A percentile compares a stretch with the other conserved stretches of the same genome.
Conservation (phyloP, 2,888 invertebrate genomes). For the Pardosa pseudoannulata region DNA sequence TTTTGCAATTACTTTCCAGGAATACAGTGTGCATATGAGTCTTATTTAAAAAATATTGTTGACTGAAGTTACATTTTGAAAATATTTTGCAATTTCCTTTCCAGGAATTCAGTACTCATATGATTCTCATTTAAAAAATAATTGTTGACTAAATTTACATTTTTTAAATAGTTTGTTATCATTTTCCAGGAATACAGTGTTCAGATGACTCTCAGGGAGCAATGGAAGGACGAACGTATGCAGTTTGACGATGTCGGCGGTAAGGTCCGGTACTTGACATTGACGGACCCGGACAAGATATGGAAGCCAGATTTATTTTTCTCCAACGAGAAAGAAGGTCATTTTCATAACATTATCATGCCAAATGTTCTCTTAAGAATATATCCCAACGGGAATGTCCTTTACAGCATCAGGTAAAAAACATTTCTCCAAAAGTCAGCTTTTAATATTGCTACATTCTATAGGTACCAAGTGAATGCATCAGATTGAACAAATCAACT, state of each 20-base stretch:
- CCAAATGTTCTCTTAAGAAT: slow-evolving; percentile 98
- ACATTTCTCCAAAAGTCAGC: too few species aligned
- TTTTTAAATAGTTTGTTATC: too few species aligned
- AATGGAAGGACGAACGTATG: slow-evolving; percentile 93
- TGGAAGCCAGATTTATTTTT: slow-evolving; percentile 99
- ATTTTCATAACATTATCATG: slow-evolving; percentile 96
- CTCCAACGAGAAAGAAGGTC: slow-evolving; percentile 98
- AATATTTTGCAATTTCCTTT: too few species aligned
- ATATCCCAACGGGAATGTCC: slow-evolving; percentile 94
- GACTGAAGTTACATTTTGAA: too few species aligned
- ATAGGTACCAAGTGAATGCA: too few species aligned
- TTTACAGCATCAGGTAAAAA: slow-evolving; percentile 91
- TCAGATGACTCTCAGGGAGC: slow-evolving; percentile 97
- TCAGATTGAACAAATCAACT: too few species aligned
- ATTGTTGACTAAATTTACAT: neutral
- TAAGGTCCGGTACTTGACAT: slow-evolving; percentile 84
- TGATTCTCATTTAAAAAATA: too few species aligned
- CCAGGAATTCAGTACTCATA: too few species aligned
- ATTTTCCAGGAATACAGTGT: slow-evolving; percentile 90
- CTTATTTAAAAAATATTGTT: too few species aligned
- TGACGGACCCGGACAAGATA: slow-evolving; percentile 95
- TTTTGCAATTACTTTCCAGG: too few species aligned
- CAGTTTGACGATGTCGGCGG: slow-evolving; percentile 76
- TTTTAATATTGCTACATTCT: too few species aligned
- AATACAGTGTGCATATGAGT: too few species aligned